Conservation (phyloP, 2,888 invertebrate genomes). For the Metallyticus violacea region DNA sequence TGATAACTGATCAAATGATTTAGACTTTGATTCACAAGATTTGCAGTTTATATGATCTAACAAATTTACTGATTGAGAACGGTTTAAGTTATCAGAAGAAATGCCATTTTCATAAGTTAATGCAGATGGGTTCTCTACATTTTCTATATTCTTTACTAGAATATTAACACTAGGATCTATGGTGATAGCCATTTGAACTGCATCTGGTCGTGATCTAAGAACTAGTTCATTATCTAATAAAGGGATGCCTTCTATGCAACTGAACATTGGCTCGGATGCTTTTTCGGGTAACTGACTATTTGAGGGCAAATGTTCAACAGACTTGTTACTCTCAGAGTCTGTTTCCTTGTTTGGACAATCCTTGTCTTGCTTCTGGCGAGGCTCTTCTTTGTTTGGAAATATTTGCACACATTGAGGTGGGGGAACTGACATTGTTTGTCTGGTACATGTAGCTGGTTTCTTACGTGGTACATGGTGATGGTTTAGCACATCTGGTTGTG, state of each 20-base stretch:
- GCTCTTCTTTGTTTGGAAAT: not conserved
- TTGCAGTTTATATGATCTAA: not conserved
- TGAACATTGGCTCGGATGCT: not conserved
- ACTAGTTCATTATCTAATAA: not conserved
- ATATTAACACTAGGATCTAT: not conserved
- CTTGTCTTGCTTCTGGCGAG: not conserved
- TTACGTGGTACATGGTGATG: not conserved
- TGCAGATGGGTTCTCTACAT: not conserved
- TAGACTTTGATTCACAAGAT: not conserved
- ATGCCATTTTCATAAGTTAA: not conserved
- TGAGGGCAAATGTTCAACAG: not conserved
- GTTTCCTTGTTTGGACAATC: not conserved
- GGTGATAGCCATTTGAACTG: not conserved
- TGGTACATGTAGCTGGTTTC: not conserved
- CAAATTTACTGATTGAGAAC: not conserved
- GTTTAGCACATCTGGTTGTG: not conserved
- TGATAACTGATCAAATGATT: not conserved
- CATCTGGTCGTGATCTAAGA: not conserved
- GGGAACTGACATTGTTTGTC: not conserved
- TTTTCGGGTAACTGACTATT: not conserved
- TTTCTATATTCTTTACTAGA: not conserved
- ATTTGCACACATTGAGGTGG: not conserved
- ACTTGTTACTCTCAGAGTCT: not conserved
- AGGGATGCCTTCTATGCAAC: not conserved
- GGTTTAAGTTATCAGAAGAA: not conserved